phyloP scores from a whole-genome alignment of 2,797 vertebrate genomes.

The Tenualosa ilisha region DNA sequence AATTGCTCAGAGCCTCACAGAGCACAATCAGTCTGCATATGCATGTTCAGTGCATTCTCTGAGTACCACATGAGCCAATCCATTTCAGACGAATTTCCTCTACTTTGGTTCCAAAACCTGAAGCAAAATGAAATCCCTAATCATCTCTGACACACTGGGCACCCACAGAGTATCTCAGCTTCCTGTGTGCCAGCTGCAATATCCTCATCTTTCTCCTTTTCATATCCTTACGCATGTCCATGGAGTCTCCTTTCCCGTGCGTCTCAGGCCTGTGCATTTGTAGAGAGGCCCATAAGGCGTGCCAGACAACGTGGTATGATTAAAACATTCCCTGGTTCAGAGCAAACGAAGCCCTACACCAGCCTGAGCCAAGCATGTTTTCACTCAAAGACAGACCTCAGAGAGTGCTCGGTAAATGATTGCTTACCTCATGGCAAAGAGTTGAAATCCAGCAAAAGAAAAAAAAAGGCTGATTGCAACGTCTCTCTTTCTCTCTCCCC shows the following conservation, averaged over 20 bases:
- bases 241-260: background rate
- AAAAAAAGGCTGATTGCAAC: background rate
- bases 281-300: background rate
- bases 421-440: slow-evolving; percentile 8
- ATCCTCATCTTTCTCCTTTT: background rate
- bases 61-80: background rate
- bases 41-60: background rate
- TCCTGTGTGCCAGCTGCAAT: slow-evolving; percentile 21
- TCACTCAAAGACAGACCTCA: background rate
- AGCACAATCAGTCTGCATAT: background rate
- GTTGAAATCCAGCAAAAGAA: background rate
- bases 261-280: background rate
- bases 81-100: slow-evolving; percentile 3
- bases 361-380: background rate
- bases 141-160: slow-evolving; percentile 1
- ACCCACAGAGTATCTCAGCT: slow-evolving; percentile 7
- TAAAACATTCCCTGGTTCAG: slow-evolving; percentile 6
- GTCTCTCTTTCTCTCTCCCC: too few relatives aligned
- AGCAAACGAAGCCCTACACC: slow-evolving; percentile 6
- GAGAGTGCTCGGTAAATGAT: background rate
- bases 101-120: background rate
- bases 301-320: slow-evolving; percentile 10
- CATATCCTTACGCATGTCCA: background rate
- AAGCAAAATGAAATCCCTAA: background rate
- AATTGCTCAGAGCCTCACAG: background rate